Evolutionary conservation across 2,797 vertebrate genomes (phyloP), one percentile per base, ranked within the genome.

Genomic region (Erithacus rubecula): DNA sequence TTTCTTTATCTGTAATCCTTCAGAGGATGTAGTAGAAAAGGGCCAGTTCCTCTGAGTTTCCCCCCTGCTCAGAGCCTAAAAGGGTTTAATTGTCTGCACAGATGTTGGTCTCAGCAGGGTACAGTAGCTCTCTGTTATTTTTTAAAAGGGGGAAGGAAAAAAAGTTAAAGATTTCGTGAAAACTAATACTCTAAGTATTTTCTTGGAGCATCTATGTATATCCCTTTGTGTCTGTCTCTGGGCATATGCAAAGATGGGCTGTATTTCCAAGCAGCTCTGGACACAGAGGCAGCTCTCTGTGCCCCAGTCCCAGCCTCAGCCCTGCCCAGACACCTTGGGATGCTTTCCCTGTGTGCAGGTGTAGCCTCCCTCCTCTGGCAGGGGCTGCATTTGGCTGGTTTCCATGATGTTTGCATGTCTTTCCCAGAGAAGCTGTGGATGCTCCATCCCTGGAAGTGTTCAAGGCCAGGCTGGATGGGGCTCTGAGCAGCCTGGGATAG

Each of bases 31-130:
- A 78, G 77, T 74, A 94, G 92, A 94, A 94, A 95, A 93, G 83
- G 87, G 77, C 63, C 63, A 88, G 85, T 97, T 96, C 76, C 76
- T 96, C 89, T 23, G 69, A 89, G 94, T 92, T 95, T 84, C 82
- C 68, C 91, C 51, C 59, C 83, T 18, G 56, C 79, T 82, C 5
- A 0, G 59, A 72, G 85, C 74, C 95, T 95, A 91, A 96, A 92
- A 94, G 85, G 91, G 41, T 94, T 93, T 94, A 93, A 97, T 96
- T 97, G 94, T 96, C 94, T 88, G 70, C 94, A 95, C 95, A 96
- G 95, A 96, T 94, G 95, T 88, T 91, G 87, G 80, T 69, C 89
- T 90, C 93, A 95, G 89, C 85, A 95, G 92, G 91, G 63, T 56
- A 96, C 85, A 95, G 94, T 87, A 86, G 85, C 65, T 52, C 91